Percentiles rank a stretch among this genome's conserved stretches.
These are phyloP conservation scores for Ptychadena robeensis DNA, from an alignment of 2,797 vertebrate genomes.

Conservation along the genomic window DNA sequence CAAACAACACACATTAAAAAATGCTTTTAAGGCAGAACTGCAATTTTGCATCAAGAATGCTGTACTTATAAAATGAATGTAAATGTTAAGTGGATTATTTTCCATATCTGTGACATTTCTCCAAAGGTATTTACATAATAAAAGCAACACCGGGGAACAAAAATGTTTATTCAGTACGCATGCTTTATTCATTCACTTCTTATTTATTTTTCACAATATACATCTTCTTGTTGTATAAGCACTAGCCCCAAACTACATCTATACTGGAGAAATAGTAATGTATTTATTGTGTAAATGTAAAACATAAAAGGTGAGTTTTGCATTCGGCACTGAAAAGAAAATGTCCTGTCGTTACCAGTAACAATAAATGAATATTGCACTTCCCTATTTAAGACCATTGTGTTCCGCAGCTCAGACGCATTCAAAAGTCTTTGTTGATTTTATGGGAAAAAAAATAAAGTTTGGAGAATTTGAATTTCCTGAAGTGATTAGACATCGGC, in stretches of 20 bases:
- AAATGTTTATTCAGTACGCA: conserved; percentile 45
- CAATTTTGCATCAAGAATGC: conserved; percentile 12
- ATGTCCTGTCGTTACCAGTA: conserved; percentile 23
- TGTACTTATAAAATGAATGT: conserved; percentile 37
- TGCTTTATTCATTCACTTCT: conserved; percentile 45
- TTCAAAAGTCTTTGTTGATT: conserved; percentile 1
- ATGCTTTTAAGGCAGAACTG: conserved; percentile 31
- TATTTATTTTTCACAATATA: conserved; percentile 31
- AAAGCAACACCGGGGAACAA: conserved; percentile 30
- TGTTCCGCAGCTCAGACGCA: not conserved
- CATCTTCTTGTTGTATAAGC: conserved; percentile 12
- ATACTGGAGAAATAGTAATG: conserved; percentile 13
- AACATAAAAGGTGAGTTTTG: conserved; percentile 29
- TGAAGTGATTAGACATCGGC: conserved; percentile 2
- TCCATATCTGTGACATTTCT: conserved; percentile 55
- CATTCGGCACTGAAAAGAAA: conserved; percentile 7
- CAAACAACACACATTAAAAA: conserved; percentile 19
- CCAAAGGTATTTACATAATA: conserved; percentile 49
- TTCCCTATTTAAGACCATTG: conserved; percentile 20
- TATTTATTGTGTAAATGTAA: conserved; percentile 33
- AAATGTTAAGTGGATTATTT: conserved; percentile 56
- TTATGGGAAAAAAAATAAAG: conserved; percentile 6
- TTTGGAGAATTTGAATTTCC: not conserved
- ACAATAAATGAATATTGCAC: not conserved
- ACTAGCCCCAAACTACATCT: not conserved